A percentile compares a stretch with the other conserved stretches of the same genome.
phyloP scores from a whole-genome alignment of 1,140 invertebrate species.

The Brachionus asplanchnoidis region DNA sequence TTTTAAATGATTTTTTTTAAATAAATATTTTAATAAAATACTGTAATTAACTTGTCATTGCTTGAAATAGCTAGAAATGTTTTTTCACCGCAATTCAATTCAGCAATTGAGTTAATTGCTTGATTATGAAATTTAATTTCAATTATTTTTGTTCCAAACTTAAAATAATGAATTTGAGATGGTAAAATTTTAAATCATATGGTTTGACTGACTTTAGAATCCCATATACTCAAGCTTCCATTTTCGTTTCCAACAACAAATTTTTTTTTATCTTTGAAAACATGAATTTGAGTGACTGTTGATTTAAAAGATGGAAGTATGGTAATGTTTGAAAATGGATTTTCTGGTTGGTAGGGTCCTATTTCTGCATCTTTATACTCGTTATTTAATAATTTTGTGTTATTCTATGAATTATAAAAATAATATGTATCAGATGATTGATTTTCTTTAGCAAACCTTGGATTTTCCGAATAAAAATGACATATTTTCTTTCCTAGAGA shows the following conservation, averaged over 20 bases:
- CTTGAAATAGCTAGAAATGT: not conserved
- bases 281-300: not conserved
- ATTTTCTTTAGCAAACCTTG: not conserved
- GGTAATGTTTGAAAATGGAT: not conserved
- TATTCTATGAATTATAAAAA: not conserved
- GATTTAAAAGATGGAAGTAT: not conserved
- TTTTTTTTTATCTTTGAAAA: not conserved
- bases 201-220: not conserved
- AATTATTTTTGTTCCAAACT: not conserved
- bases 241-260: not conserved
- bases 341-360: not conserved
- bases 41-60: not conserved
- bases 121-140: not conserved
- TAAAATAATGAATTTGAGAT: not conserved
- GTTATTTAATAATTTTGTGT: not conserved
- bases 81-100: not conserved
- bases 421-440: not conserved
- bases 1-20: not conserved
- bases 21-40: not conserved
- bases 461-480: slow-evolving; percentile 3
- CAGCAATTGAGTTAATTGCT: not conserved
- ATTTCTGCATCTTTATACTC: not conserved
- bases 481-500: not conserved
- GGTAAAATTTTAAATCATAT: not conserved
- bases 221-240: not conserved